A percentile compares a stretch with the other conserved stretches of the same genome.
phyloP scores from a whole-genome alignment of 2,888 invertebrate genomes.

The Drosophila prolongata region DNA sequence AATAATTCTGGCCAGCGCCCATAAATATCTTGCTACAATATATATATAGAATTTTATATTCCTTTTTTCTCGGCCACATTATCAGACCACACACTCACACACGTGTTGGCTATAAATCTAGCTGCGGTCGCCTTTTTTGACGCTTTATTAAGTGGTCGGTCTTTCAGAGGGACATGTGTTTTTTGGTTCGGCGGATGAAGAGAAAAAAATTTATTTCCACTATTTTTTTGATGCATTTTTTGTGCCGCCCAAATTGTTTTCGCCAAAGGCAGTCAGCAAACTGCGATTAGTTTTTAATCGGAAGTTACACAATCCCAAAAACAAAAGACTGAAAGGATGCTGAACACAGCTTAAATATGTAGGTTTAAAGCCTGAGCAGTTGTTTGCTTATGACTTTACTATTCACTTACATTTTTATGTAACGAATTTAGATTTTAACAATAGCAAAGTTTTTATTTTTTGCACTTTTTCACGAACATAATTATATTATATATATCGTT shows the following conservation, averaged over 20 bases:
- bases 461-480: background rate
- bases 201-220: slow-evolving; percentile 11
- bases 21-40: slow-evolving; percentile 42
- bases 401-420: slow-evolving; percentile 20
- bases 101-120: slow-evolving; percentile 62
- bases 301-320: slow-evolving; percentile 15
- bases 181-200: background rate
- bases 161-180: slow-evolving; percentile 42
- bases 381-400: slow-evolving; percentile 18
- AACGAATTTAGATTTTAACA: too few relatives aligned
- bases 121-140: slow-evolving; percentile 45
- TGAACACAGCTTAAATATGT: background rate
- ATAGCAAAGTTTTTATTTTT: background rate
- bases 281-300: slow-evolving; percentile 18
- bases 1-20: slow-evolving; percentile 57
- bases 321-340: background rate
- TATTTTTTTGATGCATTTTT: slow-evolving; percentile 9
- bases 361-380: background rate
- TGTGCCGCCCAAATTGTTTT: slow-evolving; percentile 24
- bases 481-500: background rate
- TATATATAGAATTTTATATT: slow-evolving; percentile 25
- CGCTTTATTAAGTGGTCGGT: slow-evolving; percentile 54
- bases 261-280: slow-evolving; percentile 10
- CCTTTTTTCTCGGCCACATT: slow-evolving; percentile 29
- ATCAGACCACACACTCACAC: slow-evolving; percentile 31